Evolutionary conservation across 2,797 vertebrate species (phyloP).

Genomic region (Sebastes cheni): DNA sequence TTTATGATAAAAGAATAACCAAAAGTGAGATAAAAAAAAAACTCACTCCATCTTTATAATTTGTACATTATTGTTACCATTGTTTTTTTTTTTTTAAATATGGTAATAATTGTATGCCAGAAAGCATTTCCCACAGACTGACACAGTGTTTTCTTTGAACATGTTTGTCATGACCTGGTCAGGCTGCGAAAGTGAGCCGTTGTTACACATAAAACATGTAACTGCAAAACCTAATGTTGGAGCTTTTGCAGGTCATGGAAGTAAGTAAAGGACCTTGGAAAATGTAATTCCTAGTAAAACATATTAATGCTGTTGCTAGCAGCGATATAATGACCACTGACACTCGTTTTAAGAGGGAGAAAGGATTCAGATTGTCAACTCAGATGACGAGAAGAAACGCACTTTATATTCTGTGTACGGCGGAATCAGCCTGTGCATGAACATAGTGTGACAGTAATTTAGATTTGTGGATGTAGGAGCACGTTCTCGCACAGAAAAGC

Average conservation of each 20-base stretch:
- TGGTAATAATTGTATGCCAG: slow-evolving; percentile 42
- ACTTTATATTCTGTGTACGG: slow-evolving; percentile 44
- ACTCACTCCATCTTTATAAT: slow-evolving; percentile 26
- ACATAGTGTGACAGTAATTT: not conserved
- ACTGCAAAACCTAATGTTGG: not conserved
- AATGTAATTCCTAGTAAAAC: not conserved
- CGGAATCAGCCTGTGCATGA: not conserved
- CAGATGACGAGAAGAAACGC: slow-evolving; percentile 18
- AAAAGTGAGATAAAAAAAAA: slow-evolving; percentile 14
- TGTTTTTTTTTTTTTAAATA: slow-evolving; percentile 65
- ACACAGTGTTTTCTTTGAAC: not conserved
- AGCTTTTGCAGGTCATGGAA: not conserved
- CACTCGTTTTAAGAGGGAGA: not conserved
- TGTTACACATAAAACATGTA: not conserved
- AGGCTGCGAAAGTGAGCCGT: too few relatives aligned
- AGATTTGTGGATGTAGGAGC: slow-evolving; percentile 14
- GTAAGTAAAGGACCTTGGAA: not conserved
- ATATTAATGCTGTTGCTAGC: not conserved
- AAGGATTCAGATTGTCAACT: not conserved
- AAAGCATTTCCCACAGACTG: not conserved
- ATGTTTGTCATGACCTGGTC: too few relatives aligned
- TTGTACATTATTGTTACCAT: slow-evolving; percentile 61
- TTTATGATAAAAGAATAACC: slow-evolving; percentile 17
- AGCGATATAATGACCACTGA: not conserved
- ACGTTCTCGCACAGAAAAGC: slow-evolving; percentile 4